Conservation (phyloP, 2,113 vertebrate genomes). For the Rhinoderma darwinii region DNA sequence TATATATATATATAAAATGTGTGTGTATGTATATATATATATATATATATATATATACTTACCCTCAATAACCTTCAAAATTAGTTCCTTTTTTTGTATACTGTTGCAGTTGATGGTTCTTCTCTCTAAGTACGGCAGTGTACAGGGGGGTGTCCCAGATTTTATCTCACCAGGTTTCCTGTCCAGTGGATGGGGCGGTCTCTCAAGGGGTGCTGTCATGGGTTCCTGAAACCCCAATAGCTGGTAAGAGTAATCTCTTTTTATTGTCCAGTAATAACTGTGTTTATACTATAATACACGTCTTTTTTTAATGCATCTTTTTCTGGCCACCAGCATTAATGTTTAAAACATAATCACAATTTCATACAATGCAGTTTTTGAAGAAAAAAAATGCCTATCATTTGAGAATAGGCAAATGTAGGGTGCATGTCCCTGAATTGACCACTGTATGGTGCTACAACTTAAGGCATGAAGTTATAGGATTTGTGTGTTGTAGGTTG, state of each 20-base stretch:
- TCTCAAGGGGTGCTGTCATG: not conserved
- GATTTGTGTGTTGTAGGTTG: not conserved
- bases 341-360: not conserved
- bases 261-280: not conserved
- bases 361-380: not conserved
- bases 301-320: not conserved
- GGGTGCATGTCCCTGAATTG: not conserved
- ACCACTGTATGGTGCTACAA: conserved; percentile 29
- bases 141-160: too few species aligned
- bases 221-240: not conserved
- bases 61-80: too few species aligned
- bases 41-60: not conserved
- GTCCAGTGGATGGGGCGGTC: too few species aligned
- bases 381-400: too few species aligned
- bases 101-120: too few species aligned
- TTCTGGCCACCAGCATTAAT: not conserved
- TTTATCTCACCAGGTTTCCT: too few species aligned
- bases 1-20: not conserved
- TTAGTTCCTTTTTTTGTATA: too few species aligned
- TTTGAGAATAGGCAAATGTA: not conserved
- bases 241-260: not conserved
- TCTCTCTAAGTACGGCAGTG: too few species aligned
- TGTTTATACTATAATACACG: not conserved
- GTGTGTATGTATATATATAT: not conserved
- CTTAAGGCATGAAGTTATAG: not conserved